phyloP scores from a whole-genome alignment of 2,113 vertebrate genomes.

The rabbit (Oryctolagus cuniculus) region mOryCun1.1 NC_091439.1:16320501-16321000 shows the following conservation, averaged over 20 bases:
- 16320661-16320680: neutral
- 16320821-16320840: slow-evolving; percentile 15
- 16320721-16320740: neutral
- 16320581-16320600: no score
- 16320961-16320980: neutral
- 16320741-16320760: neutral
- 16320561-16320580: no score
- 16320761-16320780: neutral
- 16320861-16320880: slow-evolving; percentile 14
- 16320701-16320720: neutral
- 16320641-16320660: neutral
- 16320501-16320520: no score
- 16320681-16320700: neutral
- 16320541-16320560: no score
- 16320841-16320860: slow-evolving; percentile 3
- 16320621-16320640: no score
- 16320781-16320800: neutral
- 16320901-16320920: slow-evolving; percentile 10
- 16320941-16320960: neutral
- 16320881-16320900: neutral
- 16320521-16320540: no score
- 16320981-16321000: neutral
- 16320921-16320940: neutral
- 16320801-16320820: slow-evolving; percentile 41
- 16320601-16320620: no score